These are phyloP conservation scores for Bimastos eiseni DNA, from an alignment of 2,888 invertebrate species.

Conservation along the genomic window DNA sequence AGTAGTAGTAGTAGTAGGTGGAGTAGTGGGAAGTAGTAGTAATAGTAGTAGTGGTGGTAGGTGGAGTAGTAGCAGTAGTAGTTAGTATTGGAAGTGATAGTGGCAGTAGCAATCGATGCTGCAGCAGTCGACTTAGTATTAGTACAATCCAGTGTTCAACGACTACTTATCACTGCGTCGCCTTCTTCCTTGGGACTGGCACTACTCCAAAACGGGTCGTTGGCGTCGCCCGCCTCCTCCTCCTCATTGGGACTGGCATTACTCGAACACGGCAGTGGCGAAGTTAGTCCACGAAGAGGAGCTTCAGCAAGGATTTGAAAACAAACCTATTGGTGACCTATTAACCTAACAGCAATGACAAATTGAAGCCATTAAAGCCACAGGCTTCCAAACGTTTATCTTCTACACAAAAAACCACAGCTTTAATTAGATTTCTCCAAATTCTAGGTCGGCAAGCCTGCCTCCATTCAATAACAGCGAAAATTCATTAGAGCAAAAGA, in stretches of 20 bases:
- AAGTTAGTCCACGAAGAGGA: background rate
- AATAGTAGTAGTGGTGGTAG: background rate
- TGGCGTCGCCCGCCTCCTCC: too few species aligned
- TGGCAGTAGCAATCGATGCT: background rate
- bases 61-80: background rate
- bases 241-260: too few species aligned
- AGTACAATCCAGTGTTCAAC: background rate
- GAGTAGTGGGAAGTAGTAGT: background rate
- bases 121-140: background rate
- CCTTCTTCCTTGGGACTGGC: too few species aligned
- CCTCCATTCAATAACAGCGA: too few species aligned
- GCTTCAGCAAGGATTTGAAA: background rate
- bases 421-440: background rate
- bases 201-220: too few species aligned
- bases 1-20: constrained; percentile 17
- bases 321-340: background rate
- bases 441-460: background rate
- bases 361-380: background rate
- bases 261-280: too few species aligned
- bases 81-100: background rate
- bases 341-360: background rate
- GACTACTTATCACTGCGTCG: too few species aligned
- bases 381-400: background rate
- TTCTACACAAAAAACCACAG: too few species aligned
- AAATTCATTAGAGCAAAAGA: background rate